Base-by-base conservation (phyloP, 1,140 invertebrate species). In the Whitmania pigra region DNA sequence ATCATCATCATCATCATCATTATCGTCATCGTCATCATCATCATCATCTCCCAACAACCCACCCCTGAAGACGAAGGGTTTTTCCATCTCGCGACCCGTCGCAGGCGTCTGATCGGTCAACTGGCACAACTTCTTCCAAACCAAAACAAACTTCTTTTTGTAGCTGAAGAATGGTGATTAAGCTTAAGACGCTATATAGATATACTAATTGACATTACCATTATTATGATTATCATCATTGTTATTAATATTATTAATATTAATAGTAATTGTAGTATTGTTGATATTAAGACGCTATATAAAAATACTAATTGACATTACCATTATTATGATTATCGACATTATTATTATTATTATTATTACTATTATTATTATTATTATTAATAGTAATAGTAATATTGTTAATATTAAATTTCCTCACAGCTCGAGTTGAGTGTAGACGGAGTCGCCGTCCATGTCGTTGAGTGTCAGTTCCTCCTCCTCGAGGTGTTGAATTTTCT, bases 81-180 rank as follows among this genome's bases (percentile, higher is more conserved):
- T 63, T 31, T 63, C 57, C 18, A 20, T 25, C 22, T 63, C 22
- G 0, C 57, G 57, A 2, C 57, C 57, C 22, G 18, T 31, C 22
- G 22, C 7, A 5, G 57, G 22, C 7, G 57, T 5, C 20, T 63
- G 57, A 20, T 15, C 15, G 3, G 22, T 63, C 57, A 63, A n/a
- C 20, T 63, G 5, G 57, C 57, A 63, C 57, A 63, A 15, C 57
- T 63, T 63, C 57, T 63, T 63, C 57, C 57, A 63, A 7, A 63
- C 29, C 13, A 25, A 20, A 17, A 63, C 57, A 15, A 63, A 63
- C 18, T 63, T 63, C 22, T 22, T 31, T 15, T 63, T 63, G 57
- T 63, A 63, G 2, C 57, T 63, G 11, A 18, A 63, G 29, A 25
- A 63, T 11, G 57, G 22, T 7, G 20, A 63, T 57, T n/a, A 20